These are phyloP conservation scores for Drosophila mimica DNA, from an alignment of 2,888 invertebrate genomes.

Conservation along the genomic window DNA sequence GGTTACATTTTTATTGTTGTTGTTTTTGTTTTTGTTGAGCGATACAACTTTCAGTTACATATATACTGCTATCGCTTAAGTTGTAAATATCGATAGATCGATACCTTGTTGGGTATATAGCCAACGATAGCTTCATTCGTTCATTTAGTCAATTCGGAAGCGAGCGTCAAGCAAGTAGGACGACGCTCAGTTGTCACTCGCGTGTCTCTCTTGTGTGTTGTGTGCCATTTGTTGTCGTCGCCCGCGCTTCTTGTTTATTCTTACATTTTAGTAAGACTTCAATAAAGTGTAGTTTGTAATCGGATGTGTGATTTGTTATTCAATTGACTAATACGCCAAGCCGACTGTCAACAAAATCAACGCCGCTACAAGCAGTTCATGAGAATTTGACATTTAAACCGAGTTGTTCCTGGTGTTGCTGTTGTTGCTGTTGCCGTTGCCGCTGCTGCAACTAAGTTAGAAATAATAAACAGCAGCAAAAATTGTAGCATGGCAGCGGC, in stretches of 20 bases:
- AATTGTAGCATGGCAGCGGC: constrained; percentile 33
- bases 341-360: constrained; percentile 17
- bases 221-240: constrained; percentile 7
- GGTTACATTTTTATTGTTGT: background rate
- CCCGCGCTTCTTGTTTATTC: constrained; percentile 22
- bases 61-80: background rate
- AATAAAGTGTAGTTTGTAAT: constrained; percentile 33
- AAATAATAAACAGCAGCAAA: constrained; percentile 31
- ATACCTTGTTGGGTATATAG: constrained; percentile 1
- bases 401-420: constrained; percentile 24
- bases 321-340: constrained; percentile 17
- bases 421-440: constrained; percentile 19
- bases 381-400: constrained; percentile 75
- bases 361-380: constrained; percentile 59
- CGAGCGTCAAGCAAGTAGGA: constrained; percentile 45
- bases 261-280: constrained; percentile 36
- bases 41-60: background rate
- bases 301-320: constrained; percentile 38
- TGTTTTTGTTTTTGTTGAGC: background rate
- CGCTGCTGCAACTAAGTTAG: constrained; percentile 34
- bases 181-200: constrained; percentile 9
- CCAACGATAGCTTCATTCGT: constrained; percentile 30
- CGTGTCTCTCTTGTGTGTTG: background rate
- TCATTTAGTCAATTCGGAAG: constrained; percentile 57
- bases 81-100: constrained; percentile 28